phyloP scores from a whole-genome alignment of 2,797 vertebrate species.

The Agapornis canus region DNA sequence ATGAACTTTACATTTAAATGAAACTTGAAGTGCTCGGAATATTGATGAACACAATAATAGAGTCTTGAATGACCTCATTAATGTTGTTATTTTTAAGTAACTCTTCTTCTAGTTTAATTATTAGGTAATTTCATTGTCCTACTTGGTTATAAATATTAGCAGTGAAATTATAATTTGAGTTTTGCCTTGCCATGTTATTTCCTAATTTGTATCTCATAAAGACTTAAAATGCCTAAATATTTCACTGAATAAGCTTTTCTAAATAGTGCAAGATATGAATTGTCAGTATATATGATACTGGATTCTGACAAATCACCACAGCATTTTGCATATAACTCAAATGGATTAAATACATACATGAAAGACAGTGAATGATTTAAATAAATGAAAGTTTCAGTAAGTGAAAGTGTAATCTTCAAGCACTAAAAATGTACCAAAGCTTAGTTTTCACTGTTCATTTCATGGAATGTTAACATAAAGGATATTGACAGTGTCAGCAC shows the following conservation, averaged over 20 bases:
- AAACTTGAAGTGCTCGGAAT: neutral
- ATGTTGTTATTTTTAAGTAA: neutral
- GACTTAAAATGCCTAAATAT: accelerated
- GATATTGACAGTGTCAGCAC: neutral
- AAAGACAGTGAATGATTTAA: neutral
- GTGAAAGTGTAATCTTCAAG: neutral
- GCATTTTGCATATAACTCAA: neutral
- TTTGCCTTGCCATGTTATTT: neutral
- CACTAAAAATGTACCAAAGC: neutral
- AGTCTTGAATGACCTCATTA: neutral
- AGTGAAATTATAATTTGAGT: neutral
- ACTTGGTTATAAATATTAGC: neutral
- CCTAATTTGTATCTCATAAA: neutral
- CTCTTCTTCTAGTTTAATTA: neutral
- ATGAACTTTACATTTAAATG: neutral
- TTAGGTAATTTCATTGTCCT: neutral
- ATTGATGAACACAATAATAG: neutral
- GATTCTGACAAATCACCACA: neutral
- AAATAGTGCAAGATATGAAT: neutral
- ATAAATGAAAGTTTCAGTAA: neutral
- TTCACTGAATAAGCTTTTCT: neutral
- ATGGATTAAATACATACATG: neutral
- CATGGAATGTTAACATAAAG: neutral
- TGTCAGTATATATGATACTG: neutral
- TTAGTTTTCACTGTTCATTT: neutral